Evolutionary conservation across 2,888 invertebrate genomes (phyloP), one percentile per base, ranked within the genome.

Genomic region (Amiota communis): DNA sequence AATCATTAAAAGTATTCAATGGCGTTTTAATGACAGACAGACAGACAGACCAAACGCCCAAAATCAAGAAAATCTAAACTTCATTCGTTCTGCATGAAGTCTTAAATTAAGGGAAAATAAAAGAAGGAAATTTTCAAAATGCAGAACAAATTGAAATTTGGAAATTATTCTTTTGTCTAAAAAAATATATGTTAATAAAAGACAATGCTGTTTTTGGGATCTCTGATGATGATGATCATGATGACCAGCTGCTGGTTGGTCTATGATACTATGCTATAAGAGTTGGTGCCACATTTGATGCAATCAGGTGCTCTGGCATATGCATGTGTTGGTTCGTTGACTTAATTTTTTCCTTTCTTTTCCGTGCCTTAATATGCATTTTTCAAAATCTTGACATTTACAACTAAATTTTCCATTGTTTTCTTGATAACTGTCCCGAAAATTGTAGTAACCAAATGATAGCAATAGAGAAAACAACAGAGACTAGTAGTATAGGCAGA

Each of bases 301-400:
- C 47, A 46, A 76, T 83, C 80, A 81, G 78, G 78, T 78, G 80
- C 78, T 77, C 67, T 70, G 23, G 23, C 23, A 64, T 23, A 1
- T n/a, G n/a, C 23, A 23, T 23, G 1, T 36, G 3, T 36, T 36
- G 36, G 36, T 49, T 15, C 59, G 59, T 72, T 63, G 53, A n/a
- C 46, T 75, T 76, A 36, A 72, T 71, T 74, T 61, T 73, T 61
- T 36, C 6, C 36, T 36, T 36, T 36, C 36, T 36, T 6, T 6
- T 36, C 6, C 23, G 3, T 36, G 2, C 3, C 76, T 81, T 81
- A 84, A 77, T 81, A 77, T 73, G 86, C 80, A 83, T 81, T 76
- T 84, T 77, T 85, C 78, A 81, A 78, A 77, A 79, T 81, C 80
- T 81, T 86, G 87, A 87, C 86, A 81, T 80, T 82, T 79, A 81